Percentiles rank a stretch among this genome's conserved stretches.
Conservation (phyloP, 2,888 invertebrate genomes). For the Aspidapion aeneum region DNA sequence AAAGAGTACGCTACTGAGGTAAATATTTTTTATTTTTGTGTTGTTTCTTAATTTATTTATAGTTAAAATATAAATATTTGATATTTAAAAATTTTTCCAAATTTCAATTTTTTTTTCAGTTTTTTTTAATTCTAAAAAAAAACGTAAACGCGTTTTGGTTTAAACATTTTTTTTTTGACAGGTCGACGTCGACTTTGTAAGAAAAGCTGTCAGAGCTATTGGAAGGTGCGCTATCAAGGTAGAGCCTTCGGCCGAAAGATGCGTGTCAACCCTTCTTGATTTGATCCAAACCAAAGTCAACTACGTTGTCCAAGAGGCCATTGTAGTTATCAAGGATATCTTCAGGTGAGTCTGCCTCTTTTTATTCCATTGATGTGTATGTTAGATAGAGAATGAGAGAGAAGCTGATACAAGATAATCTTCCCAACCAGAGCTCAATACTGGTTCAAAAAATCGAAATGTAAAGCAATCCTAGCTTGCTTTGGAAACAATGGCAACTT, state of each 20-base stretch:
- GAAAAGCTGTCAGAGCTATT: slow-evolving; percentile 97
- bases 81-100: background rate
- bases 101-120: background rate
- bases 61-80: no score
- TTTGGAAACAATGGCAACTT: no score
- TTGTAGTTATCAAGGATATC: slow-evolving; percentile 98
- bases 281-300: slow-evolving; percentile 99
- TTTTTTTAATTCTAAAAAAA: no score
- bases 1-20: slow-evolving; percentile 98
- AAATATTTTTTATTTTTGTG: no score
- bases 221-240: slow-evolving; percentile 98
- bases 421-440: no score
- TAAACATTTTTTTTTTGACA: slow-evolving; percentile 4
- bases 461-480: no score
- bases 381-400: no score
- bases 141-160: no score
- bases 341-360: slow-evolving; percentile 66
- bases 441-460: no score
- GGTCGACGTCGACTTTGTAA: slow-evolving; percentile 97
- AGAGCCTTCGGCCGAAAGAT: slow-evolving; percentile 96
- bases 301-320: slow-evolving; percentile 99
- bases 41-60: background rate
- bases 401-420: no score
- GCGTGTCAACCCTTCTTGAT: slow-evolving; percentile 95
- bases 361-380: no score